Conservation (phyloP, 2,888 invertebrate species). For the Zonitis immaculata region DNA sequence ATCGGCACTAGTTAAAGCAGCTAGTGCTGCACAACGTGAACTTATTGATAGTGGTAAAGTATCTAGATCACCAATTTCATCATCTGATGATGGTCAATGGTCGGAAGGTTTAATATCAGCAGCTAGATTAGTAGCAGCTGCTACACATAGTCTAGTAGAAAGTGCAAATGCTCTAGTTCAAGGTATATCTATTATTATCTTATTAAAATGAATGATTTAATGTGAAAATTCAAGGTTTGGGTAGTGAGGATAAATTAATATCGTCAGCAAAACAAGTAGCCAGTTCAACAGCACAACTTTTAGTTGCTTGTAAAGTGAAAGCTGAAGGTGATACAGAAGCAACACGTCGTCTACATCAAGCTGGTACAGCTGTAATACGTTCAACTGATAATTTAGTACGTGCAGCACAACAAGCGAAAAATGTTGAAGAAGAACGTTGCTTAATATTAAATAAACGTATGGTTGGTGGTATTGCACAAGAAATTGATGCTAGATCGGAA, state of each 20-base stretch:
- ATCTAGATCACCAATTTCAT: conserved; percentile 72
- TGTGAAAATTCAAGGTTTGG: conserved; percentile 86
- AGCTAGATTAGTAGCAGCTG: conserved; percentile 92
- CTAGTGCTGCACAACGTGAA: conserved; percentile 94
- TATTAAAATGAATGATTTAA: too few species aligned
- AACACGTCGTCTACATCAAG: conserved; percentile 84
- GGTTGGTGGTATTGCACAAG: conserved; percentile 97
- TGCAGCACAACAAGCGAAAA: conserved; percentile 89
- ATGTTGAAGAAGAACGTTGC: conserved; percentile 86
- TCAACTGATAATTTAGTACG: conserved; percentile 96
- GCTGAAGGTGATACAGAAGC: conserved; percentile 94
- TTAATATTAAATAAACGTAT: conserved; percentile 86
- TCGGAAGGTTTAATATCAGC: conserved; percentile 95
- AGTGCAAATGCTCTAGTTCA: conserved; percentile 96
- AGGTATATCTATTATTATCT: too few species aligned
- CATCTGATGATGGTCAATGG: conserved; percentile 97
- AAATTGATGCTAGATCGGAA: conserved; percentile 83
- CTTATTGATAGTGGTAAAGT: conserved; percentile 90
- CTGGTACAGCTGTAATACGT: conserved; percentile 94
- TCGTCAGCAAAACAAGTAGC: conserved; percentile 96
- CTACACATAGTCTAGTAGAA: conserved; percentile 95
- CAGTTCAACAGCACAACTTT: conserved; percentile 91
- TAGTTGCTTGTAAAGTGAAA: conserved; percentile 98
- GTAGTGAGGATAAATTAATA: conserved; percentile 92
- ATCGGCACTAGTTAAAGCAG: conserved; percentile 92